Base-by-base conservation (phyloP, 2,113 vertebrate genomes). In the Mustelus asterias region DNA sequence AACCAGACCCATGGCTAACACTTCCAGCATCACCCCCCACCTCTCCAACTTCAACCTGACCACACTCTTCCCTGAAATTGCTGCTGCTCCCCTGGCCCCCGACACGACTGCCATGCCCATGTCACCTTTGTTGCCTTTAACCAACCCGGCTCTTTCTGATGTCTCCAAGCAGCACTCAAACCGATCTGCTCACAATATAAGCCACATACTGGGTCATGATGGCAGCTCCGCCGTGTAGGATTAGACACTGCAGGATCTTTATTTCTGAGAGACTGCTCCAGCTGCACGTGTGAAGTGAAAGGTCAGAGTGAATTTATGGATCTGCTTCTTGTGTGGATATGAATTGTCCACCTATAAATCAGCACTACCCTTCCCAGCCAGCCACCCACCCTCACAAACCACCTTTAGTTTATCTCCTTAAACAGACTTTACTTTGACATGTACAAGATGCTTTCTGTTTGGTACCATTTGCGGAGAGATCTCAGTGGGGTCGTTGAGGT, bases 181-280 rank as follows among this genome's bases (percentile, higher is more conserved):
- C 96, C 98, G 99, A 69, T 99, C 99, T 14, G 99, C 99, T 96
- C 99, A 99, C 97, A 99, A 99, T 97, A 99, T 99, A 98, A 99
- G 99, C 98, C 99, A 99, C 98, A 99, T 99, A 96, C 97, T 99
- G 96, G 99, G 99, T 96, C 99, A 99, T 0, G 99, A 99, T 96
- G 99, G 99, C 97, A 99, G 98, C 97, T 99, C 99, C 0, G 98
- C 99, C 94, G 98, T 99, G 54, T 99, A 97, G 97, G 37, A 22
- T 41, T 70, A 8, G 26, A 90, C 54, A 22, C 37, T 29, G 67
- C 37, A 72, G 14, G 2, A 72, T 24, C 41, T 70, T 94, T 83
- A 37, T 41, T 6, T 83, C n/a, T 83, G n/a, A 37, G 24, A 13
- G 54, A 48, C 86, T 54, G 44, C 48, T 90, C 26, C 14, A n/a